Percentiles rank a stretch among this genome's conserved stretches.
Evolutionary conservation across 1,140 invertebrate genomes (phyloP).

Genomic region (Zophobas atratus): DNA sequence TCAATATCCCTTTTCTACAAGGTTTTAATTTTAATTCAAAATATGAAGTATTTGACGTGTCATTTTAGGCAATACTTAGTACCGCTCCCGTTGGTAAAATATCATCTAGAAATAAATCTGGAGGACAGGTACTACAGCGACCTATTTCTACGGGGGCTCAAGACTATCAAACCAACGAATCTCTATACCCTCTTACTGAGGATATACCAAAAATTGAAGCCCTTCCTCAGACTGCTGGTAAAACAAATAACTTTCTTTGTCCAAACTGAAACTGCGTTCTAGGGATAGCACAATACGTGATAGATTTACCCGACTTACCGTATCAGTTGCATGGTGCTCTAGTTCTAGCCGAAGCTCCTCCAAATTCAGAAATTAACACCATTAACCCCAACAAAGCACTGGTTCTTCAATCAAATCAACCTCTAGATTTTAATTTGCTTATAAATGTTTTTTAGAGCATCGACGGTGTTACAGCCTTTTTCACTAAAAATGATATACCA

Average conservation of each 20-base stretch:
- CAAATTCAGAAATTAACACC: slow-evolving; percentile 69
- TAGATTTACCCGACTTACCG: slow-evolving; percentile 72
- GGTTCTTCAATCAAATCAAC: slow-evolving; percentile 65
- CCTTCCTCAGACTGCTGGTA: slow-evolving; percentile 73
- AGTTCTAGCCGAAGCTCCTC: slow-evolving; percentile 72
- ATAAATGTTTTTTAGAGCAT: slow-evolving; percentile 69
- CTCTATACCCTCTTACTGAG: slow-evolving; percentile 84
- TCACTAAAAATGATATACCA: slow-evolving; percentile 82
- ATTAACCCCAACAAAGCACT: slow-evolving; percentile 75
- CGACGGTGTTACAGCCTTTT: slow-evolving; percentile 81
- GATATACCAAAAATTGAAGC: slow-evolving; percentile 84
- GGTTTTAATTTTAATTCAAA: no score
- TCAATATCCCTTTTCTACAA: slow-evolving; percentile 79
- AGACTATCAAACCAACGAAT: slow-evolving; percentile 77
- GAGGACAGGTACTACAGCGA: slow-evolving; percentile 71
- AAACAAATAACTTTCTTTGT: slow-evolving; percentile 57
- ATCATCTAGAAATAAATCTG: slow-evolving; percentile 69
- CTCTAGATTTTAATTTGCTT: background rate
- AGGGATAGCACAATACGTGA: slow-evolving; percentile 79
- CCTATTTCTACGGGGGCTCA: slow-evolving; percentile 81
- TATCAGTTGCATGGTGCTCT: slow-evolving; percentile 78
- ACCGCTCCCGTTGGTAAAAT: slow-evolving; percentile 67
- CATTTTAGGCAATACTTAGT: slow-evolving; percentile 70
- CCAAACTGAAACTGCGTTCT: slow-evolving; percentile 60
- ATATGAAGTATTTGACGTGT: no score